Evolutionary conservation across 1,140 invertebrate species (phyloP).

Genomic region (Orchesella cincta): DNA sequence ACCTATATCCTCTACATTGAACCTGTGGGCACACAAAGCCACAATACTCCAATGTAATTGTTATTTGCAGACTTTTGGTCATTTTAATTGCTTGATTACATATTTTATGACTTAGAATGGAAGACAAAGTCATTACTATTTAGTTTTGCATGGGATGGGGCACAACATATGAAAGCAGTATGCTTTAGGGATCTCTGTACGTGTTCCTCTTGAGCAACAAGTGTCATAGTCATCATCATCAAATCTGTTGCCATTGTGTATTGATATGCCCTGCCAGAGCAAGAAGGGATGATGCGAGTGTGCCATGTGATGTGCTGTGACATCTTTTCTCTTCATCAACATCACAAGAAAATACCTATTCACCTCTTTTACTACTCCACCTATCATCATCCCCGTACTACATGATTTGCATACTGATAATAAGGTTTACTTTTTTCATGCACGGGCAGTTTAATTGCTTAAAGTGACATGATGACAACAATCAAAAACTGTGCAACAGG

Average conservation of each 20-base stretch:
- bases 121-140: background rate
- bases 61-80: background rate
- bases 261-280: background rate
- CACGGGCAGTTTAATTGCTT: too few species aligned
- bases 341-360: background rate
- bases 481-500: too few species aligned
- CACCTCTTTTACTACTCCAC: background rate
- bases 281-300: too few species aligned
- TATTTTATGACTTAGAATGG: background rate
- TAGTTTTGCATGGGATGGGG: background rate
- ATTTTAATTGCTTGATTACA: slow-evolving; percentile 29
- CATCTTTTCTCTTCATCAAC: background rate
- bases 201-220: slow-evolving; percentile 22
- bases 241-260: background rate
- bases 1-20: too few species aligned
- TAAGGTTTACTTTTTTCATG: background rate
- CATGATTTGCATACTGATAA: slow-evolving; percentile 25
- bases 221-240: slow-evolving; percentile 16
- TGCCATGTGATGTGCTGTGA: background rate
- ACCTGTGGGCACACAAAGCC: too few species aligned
- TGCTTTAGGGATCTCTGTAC: too few species aligned
- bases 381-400: background rate
- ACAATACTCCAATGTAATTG: slow-evolving; percentile 18
- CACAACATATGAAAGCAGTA: too few species aligned
- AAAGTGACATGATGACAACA: too few species aligned